phyloP scores from a whole-genome alignment of 2,797 vertebrate genomes.

The Pempheris klunzingeri region DNA sequence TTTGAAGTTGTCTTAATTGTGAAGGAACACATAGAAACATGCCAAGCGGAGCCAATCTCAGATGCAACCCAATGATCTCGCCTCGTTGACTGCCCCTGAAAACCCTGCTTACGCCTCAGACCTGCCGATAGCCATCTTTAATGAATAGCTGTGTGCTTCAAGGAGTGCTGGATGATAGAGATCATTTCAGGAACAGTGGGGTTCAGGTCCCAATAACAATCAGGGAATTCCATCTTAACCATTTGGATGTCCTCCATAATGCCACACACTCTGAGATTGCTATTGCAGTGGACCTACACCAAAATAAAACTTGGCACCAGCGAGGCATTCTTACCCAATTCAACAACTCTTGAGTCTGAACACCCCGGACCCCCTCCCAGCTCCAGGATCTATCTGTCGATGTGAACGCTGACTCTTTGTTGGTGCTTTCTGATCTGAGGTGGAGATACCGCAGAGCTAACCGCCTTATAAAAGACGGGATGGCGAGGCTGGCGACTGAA shows the following conservation, averaged over 20 bases:
- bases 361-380: conserved; percentile 49
- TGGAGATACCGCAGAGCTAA: conserved; percentile 77
- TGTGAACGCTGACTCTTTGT: conserved; percentile 78
- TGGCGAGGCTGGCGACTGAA: conserved; percentile 66
- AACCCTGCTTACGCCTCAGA: conserved; percentile 75
- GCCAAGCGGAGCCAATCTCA: conserved; percentile 50
- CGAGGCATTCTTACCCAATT: conserved; percentile 74
- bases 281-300: conserved; percentile 86
- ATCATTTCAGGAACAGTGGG: conserved; percentile 83
- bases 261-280: conserved; percentile 88
- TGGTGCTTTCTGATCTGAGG: conserved; percentile 83
- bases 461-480: conserved; percentile 63
- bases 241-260: conserved; percentile 89
- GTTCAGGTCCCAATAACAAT: conserved; percentile 88
- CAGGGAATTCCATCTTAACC: conserved; percentile 88
- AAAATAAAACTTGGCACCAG: conserved; percentile 86
- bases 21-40: conserved; percentile 51
- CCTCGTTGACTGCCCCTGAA: conserved; percentile 75
- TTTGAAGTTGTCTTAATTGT: conserved; percentile 76
- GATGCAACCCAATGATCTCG: conserved; percentile 73
- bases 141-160: conserved; percentile 87
- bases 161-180: conserved; percentile 84
- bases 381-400: conserved; percentile 70
- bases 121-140: conserved; percentile 86
- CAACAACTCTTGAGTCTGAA: conserved; percentile 73